Base-by-base conservation (phyloP, 2,113 vertebrate species). In the Otocyon megalotis region DNA sequence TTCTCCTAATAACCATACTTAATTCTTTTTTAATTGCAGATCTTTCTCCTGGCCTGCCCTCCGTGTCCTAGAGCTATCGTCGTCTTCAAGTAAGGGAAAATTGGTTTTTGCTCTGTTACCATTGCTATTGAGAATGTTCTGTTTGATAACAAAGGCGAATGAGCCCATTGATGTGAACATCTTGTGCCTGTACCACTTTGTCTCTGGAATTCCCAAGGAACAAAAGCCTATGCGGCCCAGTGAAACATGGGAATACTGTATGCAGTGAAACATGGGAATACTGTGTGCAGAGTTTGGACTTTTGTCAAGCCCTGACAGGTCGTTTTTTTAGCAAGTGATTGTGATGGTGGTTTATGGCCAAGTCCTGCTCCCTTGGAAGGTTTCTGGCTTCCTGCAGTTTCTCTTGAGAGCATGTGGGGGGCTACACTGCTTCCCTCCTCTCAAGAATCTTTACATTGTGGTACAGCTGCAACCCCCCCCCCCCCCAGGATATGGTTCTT, bases 21-120 rank as follows among this genome's bases (percentile, higher is more conserved):
- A 84, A 90, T 97, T 90, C 96, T 43, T 97, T 96, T 98, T 97
- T 96, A 15, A 95, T 99, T 97, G 93, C 99, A 99, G 99, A 99
- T 99, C 98, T 99, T 99, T 98, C 99, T 99, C 90, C 98, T 99
- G 97, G 99, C 99, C 96, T 99, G 99, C 93, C 99, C 99, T 30
- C 99, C 99, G 0, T 99, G 99, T 98, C 99, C 99, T 63, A 98
- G 98, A 82, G 99, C 99, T 26, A 99, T 99, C 98, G 98, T 99
- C 95, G 92, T 99, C 67, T 99, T 99, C 98, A 99, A 99, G 99
- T 99, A 98, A 99, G 98, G 89, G 86, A 93, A 80, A 69, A 65
- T 92, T 84, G 56, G 24, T 67, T 96, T 97, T 93, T 92, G 56
- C n/a, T 93, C 58, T 81, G 15, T 94, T 90, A 15, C 32, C 22